phyloP scores from a whole-genome alignment of 2,797 vertebrate species.

The Cirrhinus mrigala region DNA sequence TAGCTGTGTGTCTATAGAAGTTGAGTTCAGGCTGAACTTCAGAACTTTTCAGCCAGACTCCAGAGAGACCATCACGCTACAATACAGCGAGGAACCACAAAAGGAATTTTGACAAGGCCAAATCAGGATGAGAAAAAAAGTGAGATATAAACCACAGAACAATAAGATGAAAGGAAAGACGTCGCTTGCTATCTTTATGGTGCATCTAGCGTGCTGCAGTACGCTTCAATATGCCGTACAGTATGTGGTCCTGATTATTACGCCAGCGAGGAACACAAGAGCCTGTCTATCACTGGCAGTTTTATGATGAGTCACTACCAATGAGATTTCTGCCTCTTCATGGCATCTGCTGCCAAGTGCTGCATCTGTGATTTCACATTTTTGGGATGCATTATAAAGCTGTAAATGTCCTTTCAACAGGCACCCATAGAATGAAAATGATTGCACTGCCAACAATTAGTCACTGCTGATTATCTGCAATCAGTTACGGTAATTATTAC shows the following conservation, averaged over 20 bases:
- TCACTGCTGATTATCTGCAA: conserved; percentile 35
- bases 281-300: conserved; percentile 41
- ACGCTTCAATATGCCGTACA: background rate
- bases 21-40: background rate
- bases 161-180: conserved; percentile 38
- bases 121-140: background rate
- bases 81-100: background rate
- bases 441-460: conserved; percentile 13
- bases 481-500: conserved; percentile 36
- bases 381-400: conserved; percentile 46
- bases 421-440: conserved; percentile 10
- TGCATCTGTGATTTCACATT: conserved; percentile 51
- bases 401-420: conserved; percentile 34
- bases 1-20: background rate
- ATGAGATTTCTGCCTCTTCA: conserved; percentile 50
- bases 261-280: conserved; percentile 32
- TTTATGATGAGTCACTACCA: conserved; percentile 51
- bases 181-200: conserved; percentile 23
- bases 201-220: background rate
- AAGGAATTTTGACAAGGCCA: conserved; percentile 33
- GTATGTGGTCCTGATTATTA: conserved; percentile 35
- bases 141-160: background rate
- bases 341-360: conserved; percentile 56
- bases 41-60: background rate
- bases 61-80: conserved; percentile 1